A percentile compares a stretch with the other conserved stretches of the same genome.
Conservation (phyloP, 2,888 invertebrate species). For the Gnatocerus cornutus region DNA sequence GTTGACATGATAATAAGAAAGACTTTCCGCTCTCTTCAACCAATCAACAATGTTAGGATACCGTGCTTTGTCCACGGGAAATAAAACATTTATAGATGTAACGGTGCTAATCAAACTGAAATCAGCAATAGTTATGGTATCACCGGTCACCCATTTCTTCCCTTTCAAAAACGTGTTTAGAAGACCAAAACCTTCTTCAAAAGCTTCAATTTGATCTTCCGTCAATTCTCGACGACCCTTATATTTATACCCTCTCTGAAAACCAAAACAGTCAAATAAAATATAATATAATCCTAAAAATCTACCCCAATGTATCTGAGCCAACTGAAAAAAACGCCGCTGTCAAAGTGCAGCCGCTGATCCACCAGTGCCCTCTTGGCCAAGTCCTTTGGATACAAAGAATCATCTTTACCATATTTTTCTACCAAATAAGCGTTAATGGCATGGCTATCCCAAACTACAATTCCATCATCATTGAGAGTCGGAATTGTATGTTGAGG, state of each 20-base stretch:
- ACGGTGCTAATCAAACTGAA: constrained; percentile 43
- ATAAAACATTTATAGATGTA: constrained; percentile 34
- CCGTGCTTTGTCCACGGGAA: constrained; percentile 43
- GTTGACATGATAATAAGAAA: constrained; percentile 35
- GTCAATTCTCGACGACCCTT: constrained; percentile 1
- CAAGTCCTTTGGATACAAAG: constrained; percentile 73
- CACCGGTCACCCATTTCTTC: constrained; percentile 49
- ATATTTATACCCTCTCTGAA: background rate
- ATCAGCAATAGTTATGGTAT: constrained; percentile 45
- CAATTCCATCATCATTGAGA: constrained; percentile 73
- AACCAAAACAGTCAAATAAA: background rate
- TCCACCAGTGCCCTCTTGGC: constrained; percentile 71
- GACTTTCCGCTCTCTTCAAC: constrained; percentile 33
- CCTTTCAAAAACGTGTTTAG: constrained; percentile 56
- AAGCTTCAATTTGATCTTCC: constrained; percentile 25
- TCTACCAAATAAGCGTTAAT: constrained; percentile 71
- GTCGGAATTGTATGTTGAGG: constrained; percentile 74
- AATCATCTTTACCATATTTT: constrained; percentile 72
- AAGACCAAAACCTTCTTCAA: constrained; percentile 61
- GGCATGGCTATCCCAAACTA: constrained; percentile 71
- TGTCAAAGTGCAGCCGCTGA: constrained; percentile 72
- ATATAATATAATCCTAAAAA: background rate
- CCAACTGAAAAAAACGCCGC: constrained; percentile 69
- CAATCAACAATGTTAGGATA: constrained; percentile 40
- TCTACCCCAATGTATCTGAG: constrained; percentile 55